Base-by-base conservation (phyloP, 2,888 invertebrate species). In the Brachypterus glaber region DNA sequence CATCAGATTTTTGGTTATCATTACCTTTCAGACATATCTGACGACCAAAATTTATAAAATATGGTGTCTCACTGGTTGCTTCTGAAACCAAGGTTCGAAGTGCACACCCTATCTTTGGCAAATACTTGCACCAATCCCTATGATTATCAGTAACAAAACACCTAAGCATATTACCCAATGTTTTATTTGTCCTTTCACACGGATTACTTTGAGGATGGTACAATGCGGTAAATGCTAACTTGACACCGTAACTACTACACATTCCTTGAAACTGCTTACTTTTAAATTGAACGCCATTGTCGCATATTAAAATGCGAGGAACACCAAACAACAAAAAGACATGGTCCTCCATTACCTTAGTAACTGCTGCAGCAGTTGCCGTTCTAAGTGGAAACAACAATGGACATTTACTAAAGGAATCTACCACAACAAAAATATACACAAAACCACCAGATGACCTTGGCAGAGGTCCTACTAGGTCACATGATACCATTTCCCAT, bases 181-280 rank as follows among this genome's bases (percentile, higher is more conserved):
- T 51, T 13, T 51, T 33, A 30, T 57, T 59, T 0, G 49, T 44
- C 3, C 57, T 12, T 37, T 60, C 58, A 0, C 51, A 52, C 0
- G 55, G 53, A 37, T 62, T 59, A 4, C 47, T 49, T 26, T 59
- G 56, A 0, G 54, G 48, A n/a, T 50, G 43, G 35, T 59, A 59
- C 4, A 44, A 39, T 1, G 55, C 49, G 1, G 52, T 58, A 25
- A 37, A 49, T 3, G 24, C 25, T 4, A 42, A 32, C 14, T 17
- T 31, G 14, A 45, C 30, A 4, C 36, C 32, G 37, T 45, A 49
- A 3, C 39, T 30, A 5, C 31, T 17, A 17, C 37, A 17, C 4
- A 49, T 24, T 9, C 18, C 30, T 12, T 26, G n/a, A 24, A 43
- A 48, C 21, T 38, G 34, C 7, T 40, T 35, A 11, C 44, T 30